Evolutionary conservation across 2,797 vertebrate genomes (phyloP), one percentile per base, ranked within the genome.

Genomic region (Leuciscus waleckii): DNA sequence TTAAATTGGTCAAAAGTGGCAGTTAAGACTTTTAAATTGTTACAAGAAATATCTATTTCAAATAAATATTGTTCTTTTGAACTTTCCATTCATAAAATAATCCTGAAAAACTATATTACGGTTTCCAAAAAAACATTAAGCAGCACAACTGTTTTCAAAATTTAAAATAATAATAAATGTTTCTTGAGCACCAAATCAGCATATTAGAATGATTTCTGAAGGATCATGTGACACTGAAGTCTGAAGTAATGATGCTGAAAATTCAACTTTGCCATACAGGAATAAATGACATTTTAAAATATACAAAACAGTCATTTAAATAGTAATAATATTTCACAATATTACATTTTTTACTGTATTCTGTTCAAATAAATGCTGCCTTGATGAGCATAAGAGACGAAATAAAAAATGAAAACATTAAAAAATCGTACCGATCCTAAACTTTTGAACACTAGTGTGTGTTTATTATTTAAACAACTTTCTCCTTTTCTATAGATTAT

Each of bases 401-500:
- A 69, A 35, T 35, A 4, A 21, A 11, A 17, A 46, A 46, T 1
- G 5, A 46, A 46, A 13, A 3, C 70, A 1, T 23, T 1, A 2
- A 14, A 51, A n/a, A 51, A 16, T 17, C 26, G 2, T 49, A 9
- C 23, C 8, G 2, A 75, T 3, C 14, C 16, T 2, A 58, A n/a
- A n/a, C n/a, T 41, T 56, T 29, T 37, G n/a, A 14, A 54, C 32
- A 23, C 3, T 51, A 23, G 17, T 78, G 21, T 67, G 9, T 74
- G 37, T 63, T 75, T 26, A 43, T 73, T 29, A 32, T 8, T 16
- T 75, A 6, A 65, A 32, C 61, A 65, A 7, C 63, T 69, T 71
- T 80, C 39, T 68, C 16, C 23, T 16, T 85, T 21, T 43, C 21
- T 70, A 3, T 84, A 99, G 98, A 98, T 99, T 89, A 95, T 96